These are phyloP conservation scores for Crocidura indochinensis DNA, from an alignment of 2,797 vertebrate species.

Conservation along the genomic window DNA sequence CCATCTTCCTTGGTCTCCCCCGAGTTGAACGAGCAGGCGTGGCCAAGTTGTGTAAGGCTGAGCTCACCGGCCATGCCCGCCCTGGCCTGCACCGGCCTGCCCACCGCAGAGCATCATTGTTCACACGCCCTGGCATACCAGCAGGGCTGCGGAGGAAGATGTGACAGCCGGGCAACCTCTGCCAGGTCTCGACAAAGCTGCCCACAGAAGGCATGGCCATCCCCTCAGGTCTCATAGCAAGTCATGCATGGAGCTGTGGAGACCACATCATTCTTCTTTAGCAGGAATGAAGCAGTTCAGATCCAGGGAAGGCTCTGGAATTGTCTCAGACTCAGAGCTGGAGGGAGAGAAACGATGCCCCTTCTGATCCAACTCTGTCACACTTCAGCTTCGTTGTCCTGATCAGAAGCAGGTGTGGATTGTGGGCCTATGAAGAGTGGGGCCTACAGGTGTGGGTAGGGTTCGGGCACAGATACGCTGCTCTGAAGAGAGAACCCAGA, in stretches of 20 bases:
- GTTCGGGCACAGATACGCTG: too few relatives aligned
- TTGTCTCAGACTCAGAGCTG: too few relatives aligned
- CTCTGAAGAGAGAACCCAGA: too few relatives aligned
- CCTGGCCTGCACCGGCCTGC: constrained; percentile 80
- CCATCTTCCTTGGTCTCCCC: neutral
- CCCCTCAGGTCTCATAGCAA: neutral
- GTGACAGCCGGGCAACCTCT: constrained; percentile 48
- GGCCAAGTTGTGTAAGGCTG: constrained; percentile 77
- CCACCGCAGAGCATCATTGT: constrained; percentile 81
- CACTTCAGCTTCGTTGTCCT: too few relatives aligned
- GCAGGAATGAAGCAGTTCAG: neutral
- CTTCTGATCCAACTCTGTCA: too few relatives aligned
- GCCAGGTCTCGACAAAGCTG: constrained; percentile 59
- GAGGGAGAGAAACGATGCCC: too few relatives aligned
- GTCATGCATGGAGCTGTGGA: neutral
- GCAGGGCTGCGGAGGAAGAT: constrained; percentile 49
- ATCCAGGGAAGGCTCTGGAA: neutral
- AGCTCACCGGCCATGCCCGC: constrained; percentile 73
- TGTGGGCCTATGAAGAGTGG: too few relatives aligned
- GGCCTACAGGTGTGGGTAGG: too few relatives aligned
- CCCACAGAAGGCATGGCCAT: neutral
- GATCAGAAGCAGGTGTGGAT: too few relatives aligned
- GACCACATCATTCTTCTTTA: neutral
- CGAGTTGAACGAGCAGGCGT: constrained; percentile 27
- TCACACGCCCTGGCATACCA: constrained; percentile 67